Percentiles rank a stretch among this genome's conserved stretches.
Conservation (phyloP, 2,888 invertebrate genomes). For the Plebejus anna region DNA sequence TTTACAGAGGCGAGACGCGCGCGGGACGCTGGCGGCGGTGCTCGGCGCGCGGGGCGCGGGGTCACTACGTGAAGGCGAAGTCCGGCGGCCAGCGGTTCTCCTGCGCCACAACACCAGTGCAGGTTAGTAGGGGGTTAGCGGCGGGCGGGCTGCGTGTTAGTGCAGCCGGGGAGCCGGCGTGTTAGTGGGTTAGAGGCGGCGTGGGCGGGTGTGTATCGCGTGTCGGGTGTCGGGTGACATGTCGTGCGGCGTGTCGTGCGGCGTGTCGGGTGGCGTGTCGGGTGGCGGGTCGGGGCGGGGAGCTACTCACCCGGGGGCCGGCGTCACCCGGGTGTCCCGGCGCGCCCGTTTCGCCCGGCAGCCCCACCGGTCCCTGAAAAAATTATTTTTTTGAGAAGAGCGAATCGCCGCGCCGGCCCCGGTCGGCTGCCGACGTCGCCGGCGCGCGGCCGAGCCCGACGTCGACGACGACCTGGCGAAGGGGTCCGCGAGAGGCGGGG, state of each 20-base stretch:
- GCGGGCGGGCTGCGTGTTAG: not conserved
- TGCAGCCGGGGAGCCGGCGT: not conserved
- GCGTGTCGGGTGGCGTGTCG: not conserved
- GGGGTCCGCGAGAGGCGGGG: too few species aligned
- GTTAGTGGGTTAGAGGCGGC: not conserved
- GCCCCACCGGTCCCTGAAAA: constrained; percentile 88
- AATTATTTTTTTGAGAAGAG: not conserved
- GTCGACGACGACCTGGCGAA: not conserved
- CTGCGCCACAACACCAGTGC: constrained; percentile 48
- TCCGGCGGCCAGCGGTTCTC: constrained; percentile 73
- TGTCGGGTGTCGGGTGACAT: not conserved
- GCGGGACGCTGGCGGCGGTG: constrained; percentile 32
- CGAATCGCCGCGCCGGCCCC: not conserved
- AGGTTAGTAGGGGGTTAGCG: constrained; percentile 48
- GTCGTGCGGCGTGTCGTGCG: constrained; percentile 4
- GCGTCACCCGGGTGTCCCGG: constrained; percentile 86
- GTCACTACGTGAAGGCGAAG: constrained; percentile 71
- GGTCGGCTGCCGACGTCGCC: not conserved
- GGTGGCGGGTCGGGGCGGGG: not conserved
- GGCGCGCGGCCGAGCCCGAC: not conserved
- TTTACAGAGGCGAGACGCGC: constrained; percentile 43
- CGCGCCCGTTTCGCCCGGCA: constrained; percentile 87
- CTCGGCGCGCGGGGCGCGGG: constrained; percentile 36
- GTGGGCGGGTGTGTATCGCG: not conserved
- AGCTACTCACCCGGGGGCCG: constrained; percentile 87